Evolutionary conservation across 2,888 invertebrate genomes (phyloP), one percentile per base, ranked within the genome.

Genomic region (Labia minor): DNA sequence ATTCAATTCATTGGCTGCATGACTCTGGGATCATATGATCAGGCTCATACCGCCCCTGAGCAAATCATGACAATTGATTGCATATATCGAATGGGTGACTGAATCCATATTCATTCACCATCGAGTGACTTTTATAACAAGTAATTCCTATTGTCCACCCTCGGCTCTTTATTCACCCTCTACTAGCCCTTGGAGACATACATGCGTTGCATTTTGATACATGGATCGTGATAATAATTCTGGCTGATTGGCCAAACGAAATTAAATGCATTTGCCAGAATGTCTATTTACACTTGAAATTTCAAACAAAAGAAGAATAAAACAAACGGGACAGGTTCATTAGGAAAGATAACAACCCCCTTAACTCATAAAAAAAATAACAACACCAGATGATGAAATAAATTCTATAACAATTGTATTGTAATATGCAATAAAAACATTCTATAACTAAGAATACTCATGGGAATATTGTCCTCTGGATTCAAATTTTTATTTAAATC

Each of bases 11-110:
- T 10, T 49, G 49, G 49, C 49, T 49, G 4, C 6, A 16, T 49
- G 49, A 49, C 49, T 14, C 49, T 49, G 49, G 14, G 49, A 49
- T n/a, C 26, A 26, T 26, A 26, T 8, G 49, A 49, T n/a, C 26
- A 26, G 3, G 8, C 49, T 49, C 49, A 14, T 49, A 11, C 49
- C 2, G 49, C 49, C 49, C 49, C 49, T 16, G n/a, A 16, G 14
- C 49, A 49, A 49, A 49, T 49, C 49, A 49, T 49, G 8, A 49
- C 49, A 49, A 49, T 49, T 49, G 49, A 49, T 49, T 49, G 49
- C 49, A 49, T 16, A n/a, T 49, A n/a, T 14, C 49, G 6, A n/a
- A 49, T 49, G 49, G 49, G 2, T 49, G 6, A 11, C 14, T 49
- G 49, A 16, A 49, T 49, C 14, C 49, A 49, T 49, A 49, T 49